Evolutionary conservation across 2,888 invertebrate genomes (phyloP), one percentile per base, ranked within the genome.

Genomic region (Slavum lentiscoides): DNA sequence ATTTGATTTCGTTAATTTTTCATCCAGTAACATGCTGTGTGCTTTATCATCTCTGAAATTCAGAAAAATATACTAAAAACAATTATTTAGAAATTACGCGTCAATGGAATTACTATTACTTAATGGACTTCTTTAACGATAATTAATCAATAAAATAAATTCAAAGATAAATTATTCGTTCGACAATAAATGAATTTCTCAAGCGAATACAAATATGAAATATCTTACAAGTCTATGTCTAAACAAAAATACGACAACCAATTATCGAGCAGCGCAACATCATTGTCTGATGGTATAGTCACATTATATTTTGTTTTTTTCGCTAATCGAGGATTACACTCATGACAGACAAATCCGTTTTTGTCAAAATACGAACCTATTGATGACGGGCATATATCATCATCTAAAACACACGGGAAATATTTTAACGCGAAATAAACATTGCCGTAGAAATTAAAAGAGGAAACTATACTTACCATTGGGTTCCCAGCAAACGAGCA

Each of bases 171-270:
- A 67, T 21, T 67, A 67, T 43, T 64, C 19, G 11, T 64, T 39
- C 1, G 21, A 11, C 23, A 23, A 61, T 23, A 61, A 59, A n/a
- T 59, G 9, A 21, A 21, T 21, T 59, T 21, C 8, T 21, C 1
- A 61, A 61, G 13, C 5, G 3, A 61, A 61, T 21, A 2, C 13
- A 23, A n/a, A n/a, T n/a, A 9, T n/a, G 3, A 23, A 23, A 30
- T 55, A 37, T 62, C 70, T 72, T 64, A 80, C 77, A 80, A 43
- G 8, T 70, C 21, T 23, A 80, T 43, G 5, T 64, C 77, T 64
- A 80, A 80, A 43, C 70, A 70, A 64, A 55, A 80, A 39, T 80
- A 80, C 8, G 77, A 80, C n/a, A 80, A 64, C 77, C 77, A 80
- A 19, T 70, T 80, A 58, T 80, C 77, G 5, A 80, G 23, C 21